Conservation (phyloP, 2,113 vertebrate species). For the Labrus mixtus region DNA sequence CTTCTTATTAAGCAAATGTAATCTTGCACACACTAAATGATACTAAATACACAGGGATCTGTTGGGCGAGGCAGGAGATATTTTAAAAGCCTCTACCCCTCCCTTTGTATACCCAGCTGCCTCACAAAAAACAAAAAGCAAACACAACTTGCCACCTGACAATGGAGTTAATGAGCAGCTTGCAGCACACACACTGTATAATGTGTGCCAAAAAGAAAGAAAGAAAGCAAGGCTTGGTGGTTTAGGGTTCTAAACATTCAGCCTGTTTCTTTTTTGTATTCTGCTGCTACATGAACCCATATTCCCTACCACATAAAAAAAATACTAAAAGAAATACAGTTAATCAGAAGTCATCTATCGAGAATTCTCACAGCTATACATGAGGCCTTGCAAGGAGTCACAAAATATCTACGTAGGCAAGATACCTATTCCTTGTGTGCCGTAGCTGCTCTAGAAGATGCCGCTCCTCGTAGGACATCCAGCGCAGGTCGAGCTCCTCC, state of each 20-base stretch:
- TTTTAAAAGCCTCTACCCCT: neutral
- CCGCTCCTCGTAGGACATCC: constrained; percentile 91
- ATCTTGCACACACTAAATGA: neutral
- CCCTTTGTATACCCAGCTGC: constrained; percentile 12
- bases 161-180: neutral
- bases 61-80: neutral
- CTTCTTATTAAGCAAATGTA: neutral
- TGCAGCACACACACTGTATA: neutral
- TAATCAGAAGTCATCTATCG: too few relatives aligned
- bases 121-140: neutral
- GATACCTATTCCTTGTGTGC: constrained; percentile 88
- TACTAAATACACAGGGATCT: too few relatives aligned
- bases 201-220: too few relatives aligned
- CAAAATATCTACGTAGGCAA: neutral
- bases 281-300: neutral
- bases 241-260: neutral
- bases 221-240: too few relatives aligned
- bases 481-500: constrained; percentile 85
- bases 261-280: neutral
- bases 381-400: neutral
- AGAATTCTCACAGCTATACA: too few relatives aligned
- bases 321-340: too few relatives aligned
- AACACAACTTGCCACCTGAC: neutral
- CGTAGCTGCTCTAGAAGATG: constrained; percentile 90
- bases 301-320: too few relatives aligned